A percentile compares a stretch with the other conserved stretches of the same genome.
Evolutionary conservation across 2,113 vertebrate genomes (phyloP).

Genomic region (Benitochromis conjunctus): DNA sequence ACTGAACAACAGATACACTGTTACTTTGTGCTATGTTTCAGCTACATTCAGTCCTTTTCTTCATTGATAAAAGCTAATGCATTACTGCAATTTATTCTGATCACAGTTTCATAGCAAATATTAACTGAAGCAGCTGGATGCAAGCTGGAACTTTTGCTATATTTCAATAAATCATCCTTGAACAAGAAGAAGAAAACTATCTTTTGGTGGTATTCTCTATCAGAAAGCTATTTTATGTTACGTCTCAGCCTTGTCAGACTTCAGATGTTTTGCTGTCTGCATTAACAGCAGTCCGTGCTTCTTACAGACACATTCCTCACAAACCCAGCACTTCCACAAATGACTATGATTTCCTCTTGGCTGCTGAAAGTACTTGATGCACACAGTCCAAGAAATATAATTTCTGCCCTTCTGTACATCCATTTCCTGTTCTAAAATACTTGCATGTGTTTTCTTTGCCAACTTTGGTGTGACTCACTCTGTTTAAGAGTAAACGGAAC

Average conservation of each 20-base stretch:
- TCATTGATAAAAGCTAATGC: neutral
- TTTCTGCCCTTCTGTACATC: conserved; percentile 26
- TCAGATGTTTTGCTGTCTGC: conserved; percentile 7
- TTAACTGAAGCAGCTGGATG: neutral
- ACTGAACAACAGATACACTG: neutral
- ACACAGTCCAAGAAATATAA: conserved; percentile 22
- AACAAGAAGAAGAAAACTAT: neutral
- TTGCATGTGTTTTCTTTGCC: conserved; percentile 45
- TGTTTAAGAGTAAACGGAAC: conserved; percentile 42
- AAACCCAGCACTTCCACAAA: conserved; percentile 50
- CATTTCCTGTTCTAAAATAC: conserved; percentile 60
- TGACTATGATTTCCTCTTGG: conserved; percentile 41
- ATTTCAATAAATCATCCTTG: neutral
- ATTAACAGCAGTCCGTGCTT: neutral
- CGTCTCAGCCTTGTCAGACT: neutral
- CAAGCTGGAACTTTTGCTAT: neutral
- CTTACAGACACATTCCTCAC: conserved; percentile 40
- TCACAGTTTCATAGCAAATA: neutral
- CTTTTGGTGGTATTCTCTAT: neutral
- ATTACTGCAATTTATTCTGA: neutral
- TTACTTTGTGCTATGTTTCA: neutral
- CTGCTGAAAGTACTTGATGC: conserved; percentile 15
- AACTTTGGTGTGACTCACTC: conserved; percentile 55
- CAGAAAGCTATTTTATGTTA: neutral
- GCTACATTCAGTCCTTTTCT: neutral